Percentiles rank a stretch among this genome's conserved stretches.
phyloP scores from a whole-genome alignment of 1,140 invertebrate species.

The Eueides isabella region DNA sequence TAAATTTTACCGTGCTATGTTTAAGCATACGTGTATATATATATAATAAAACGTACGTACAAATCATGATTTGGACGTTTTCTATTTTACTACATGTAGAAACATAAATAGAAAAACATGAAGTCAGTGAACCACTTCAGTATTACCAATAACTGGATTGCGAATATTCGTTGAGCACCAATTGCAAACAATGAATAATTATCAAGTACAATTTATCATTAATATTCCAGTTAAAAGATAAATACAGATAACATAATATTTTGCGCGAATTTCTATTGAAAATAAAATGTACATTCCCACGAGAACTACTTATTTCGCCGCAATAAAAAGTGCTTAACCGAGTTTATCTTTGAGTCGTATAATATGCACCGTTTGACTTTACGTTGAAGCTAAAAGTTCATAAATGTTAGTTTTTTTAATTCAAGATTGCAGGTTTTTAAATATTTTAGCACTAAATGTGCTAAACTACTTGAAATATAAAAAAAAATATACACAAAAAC shows the following conservation, averaged over 20 bases:
- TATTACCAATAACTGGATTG: constrained; percentile 7
- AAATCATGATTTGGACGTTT: too few relatives aligned
- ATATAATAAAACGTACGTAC: too few relatives aligned
- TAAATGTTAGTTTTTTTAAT: not conserved
- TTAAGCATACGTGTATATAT: too few relatives aligned
- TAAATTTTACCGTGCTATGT: too few relatives aligned
- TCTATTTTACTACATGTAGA: too few relatives aligned
- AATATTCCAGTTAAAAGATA: not conserved
- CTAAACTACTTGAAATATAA: too few relatives aligned
- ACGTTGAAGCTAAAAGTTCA: not conserved
- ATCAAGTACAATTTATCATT: not conserved
- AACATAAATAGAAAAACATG: not conserved
- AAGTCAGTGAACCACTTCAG: constrained; percentile 2
- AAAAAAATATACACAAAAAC: too few relatives aligned
- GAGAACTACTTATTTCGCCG: not conserved
- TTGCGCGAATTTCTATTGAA: not conserved
- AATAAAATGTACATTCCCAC: constrained; percentile 5
- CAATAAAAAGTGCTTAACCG: constrained; percentile 8
- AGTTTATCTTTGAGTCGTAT: not conserved
- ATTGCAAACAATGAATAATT: not conserved
- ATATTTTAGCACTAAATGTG: too few relatives aligned
- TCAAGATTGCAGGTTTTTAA: not conserved
- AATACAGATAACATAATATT: too few relatives aligned
- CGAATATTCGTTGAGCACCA: constrained; percentile 1
- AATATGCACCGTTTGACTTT: not conserved